These are phyloP conservation scores for Rhizomys pruinosus DNA, from an alignment of 2,113 vertebrate species.

Conservation along the genomic window DNA sequence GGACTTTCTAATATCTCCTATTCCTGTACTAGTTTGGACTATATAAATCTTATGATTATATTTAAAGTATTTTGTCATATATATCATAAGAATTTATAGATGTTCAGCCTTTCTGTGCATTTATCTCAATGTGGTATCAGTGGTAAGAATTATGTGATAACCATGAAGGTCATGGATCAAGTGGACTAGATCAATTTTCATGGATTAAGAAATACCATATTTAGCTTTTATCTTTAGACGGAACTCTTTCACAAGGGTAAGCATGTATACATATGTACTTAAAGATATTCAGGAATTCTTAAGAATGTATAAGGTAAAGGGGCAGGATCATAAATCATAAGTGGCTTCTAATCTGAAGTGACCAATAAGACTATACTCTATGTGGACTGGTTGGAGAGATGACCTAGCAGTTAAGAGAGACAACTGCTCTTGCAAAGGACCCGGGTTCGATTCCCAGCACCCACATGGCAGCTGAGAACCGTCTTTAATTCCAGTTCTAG, in stretches of 20 bases:
- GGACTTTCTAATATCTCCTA: background rate
- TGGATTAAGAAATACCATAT: background rate
- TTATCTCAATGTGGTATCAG: background rate
- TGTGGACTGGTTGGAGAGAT: no score
- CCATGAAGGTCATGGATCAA: slow-evolving; percentile 25
- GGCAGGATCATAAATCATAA: background rate
- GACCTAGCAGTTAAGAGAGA: no score
- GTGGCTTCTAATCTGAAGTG: background rate
- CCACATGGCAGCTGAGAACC: no score
- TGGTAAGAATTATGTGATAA: background rate
- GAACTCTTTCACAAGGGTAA: background rate
- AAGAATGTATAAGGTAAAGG: background rate
- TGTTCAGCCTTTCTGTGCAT: background rate
- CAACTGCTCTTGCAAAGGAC: no score
- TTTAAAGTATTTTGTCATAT: slow-evolving; percentile 34
- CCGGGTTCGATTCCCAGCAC: no score
- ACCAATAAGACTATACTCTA: background rate
- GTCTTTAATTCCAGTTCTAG: no score
- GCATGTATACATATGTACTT: background rate
- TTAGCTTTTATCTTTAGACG: background rate
- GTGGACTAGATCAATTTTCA: background rate
- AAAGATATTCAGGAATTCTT: background rate
- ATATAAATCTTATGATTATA: background rate
- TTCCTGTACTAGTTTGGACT: background rate
- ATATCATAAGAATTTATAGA: background rate